Evolutionary conservation across 2,888 invertebrate species (phyloP), one percentile per base, ranked within the genome.

Genomic region (Drosophila diplacantha): DNA sequence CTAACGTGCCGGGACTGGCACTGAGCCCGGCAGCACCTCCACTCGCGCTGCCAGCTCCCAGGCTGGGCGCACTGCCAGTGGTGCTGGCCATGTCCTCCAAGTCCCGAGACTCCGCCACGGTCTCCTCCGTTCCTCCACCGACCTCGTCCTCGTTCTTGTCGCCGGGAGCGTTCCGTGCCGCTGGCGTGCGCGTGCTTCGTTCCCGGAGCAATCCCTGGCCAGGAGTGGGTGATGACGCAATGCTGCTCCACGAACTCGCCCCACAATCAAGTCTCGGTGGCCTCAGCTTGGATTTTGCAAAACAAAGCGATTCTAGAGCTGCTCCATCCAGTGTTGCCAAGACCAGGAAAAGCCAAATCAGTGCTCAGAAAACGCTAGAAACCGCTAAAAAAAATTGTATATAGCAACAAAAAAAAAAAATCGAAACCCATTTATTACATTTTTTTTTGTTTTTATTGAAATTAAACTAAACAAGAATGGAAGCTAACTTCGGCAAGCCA

Each of bases 1-100:
- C 88, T 65, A 88, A 73, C 14, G 85, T 84, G 34, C 84, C 81
- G 54, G 76, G 73, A 18, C 38, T 20, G 39, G 52, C 50, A 6
- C 56, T 22, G 14, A 32, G 22, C 12, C 59, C 59, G 20, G 29
- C 37, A 16, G 20, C 38, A 11, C 61, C 38, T n/a, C 50, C 50
- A 18, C 18, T 14, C 44, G 18, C 62, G 20, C 20, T 50, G 7
- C 38, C 50, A 2, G 32, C 37, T 31, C 22, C 62, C 24, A 39
- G 26, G 26, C 49, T 62, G 49, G 60, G 50, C 26, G 50, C 60
- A 34, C 58, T 60, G 32, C 63, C 49, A 49, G 50, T 32, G 63
- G 49, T 60, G 49, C 60, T 62, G 62, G 60, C 49, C 60, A 60
- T 60, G 12, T 60, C 50, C 14, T 29, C 62, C 51, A 50, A 59